Base-by-base conservation (phyloP, 2,113 vertebrate genomes). In the Eidolon helvum region DNA sequence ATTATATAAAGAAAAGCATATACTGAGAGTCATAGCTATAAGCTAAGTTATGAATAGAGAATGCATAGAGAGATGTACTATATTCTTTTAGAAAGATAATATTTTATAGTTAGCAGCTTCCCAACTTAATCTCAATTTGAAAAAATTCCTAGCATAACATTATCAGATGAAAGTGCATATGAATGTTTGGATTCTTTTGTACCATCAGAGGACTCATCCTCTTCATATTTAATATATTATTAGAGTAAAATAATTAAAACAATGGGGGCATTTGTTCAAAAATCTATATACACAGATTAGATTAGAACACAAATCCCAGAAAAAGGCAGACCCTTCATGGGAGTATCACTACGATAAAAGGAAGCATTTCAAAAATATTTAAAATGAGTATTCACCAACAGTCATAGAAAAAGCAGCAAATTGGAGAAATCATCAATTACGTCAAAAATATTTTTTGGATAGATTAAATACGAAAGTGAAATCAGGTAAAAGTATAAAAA, bases 1-100 rank as follows among this genome's bases (percentile, higher is more conserved):
- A 55, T 87, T 87, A 57, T 48, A n/a, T 83, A 83, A 87, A 91
- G 87, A 75, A 89, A 94, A 87, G 59, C 63, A 66, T 12, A 77
- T 55, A 28, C 9, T 16, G 35, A 84, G 66, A 94, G 28, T 28
- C 6, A 48, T 50, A 55, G 21, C 30, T 87, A n/a, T 84, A 93
- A 87, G 33, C 35, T 61, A 65, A 90, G 78, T 89, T 65, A 90
- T 65, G 35, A 35, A 35, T 55, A 77, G 90, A 92, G 35, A 74
- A 55, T 71, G 7, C 59, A 33, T 33, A 90, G 66, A 79, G 33
- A 82, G 18, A 74, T 78, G 11, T 74, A 55, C 14, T 87, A 0
- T 53, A 21, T 87, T 71, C 16, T 84, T 87, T 87, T 87, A 71
- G n/a, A 91, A 91, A 84, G 35, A 24, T 8, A 69, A 19, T 59